Evolutionary conservation across 2,888 invertebrate species (phyloP).

Genomic region (Aporophyla nigra): DNA sequence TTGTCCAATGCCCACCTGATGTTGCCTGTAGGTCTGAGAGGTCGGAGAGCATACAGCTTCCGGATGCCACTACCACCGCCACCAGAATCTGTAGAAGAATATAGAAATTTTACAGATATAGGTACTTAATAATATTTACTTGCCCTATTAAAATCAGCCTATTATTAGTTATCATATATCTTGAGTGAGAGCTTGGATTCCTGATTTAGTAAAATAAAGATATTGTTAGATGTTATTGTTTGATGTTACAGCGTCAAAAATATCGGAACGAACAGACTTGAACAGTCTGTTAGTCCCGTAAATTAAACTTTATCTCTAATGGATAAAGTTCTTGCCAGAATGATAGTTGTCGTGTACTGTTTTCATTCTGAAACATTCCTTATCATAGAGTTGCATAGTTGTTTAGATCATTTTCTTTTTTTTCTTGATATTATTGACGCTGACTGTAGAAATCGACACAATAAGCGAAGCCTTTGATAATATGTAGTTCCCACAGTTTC

Average conservation of each 20-base stretch:
- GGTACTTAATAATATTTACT: too few species aligned
- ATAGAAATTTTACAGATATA: not conserved
- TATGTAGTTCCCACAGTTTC: not conserved
- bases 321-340: too few species aligned
- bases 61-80: constrained; percentile 81
- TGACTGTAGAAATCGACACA: not conserved
- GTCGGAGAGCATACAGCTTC: constrained; percentile 83
- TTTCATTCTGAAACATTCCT: too few species aligned
- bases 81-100: constrained; percentile 69
- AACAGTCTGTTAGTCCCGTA: too few species aligned
- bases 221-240: not conserved
- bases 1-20: constrained; percentile 81
- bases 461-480: not conserved
- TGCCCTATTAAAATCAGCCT: not conserved
- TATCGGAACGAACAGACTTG: too few species aligned
- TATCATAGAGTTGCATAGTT: too few species aligned
- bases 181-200: not conserved
- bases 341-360: too few species aligned
- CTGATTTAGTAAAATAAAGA: not conserved
- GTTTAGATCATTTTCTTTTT: too few species aligned
- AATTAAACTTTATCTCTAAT: too few species aligned
- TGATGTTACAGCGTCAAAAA: too few species aligned
- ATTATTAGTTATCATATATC: not conserved
- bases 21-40: constrained; percentile 83
- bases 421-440: too few species aligned